These are phyloP conservation scores for Noctua janthe DNA, from an alignment of 2,888 invertebrate genomes.

Conservation along the genomic window DNA sequence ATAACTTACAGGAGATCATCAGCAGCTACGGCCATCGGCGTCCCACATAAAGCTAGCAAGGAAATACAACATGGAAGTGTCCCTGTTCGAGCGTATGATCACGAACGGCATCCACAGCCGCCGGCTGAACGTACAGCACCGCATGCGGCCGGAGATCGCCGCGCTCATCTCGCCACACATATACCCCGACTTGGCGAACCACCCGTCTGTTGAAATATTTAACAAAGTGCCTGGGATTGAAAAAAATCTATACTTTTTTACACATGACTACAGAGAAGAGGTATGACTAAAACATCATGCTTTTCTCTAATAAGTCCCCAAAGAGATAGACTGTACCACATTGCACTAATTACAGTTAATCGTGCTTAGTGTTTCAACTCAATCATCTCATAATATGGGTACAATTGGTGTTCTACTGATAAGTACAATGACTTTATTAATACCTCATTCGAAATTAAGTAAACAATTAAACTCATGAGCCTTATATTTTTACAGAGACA, in stretches of 20 bases:
- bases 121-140: constrained; percentile 93
- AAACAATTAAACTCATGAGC: not conserved
- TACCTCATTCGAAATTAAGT: not conserved
- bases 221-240: constrained; percentile 91
- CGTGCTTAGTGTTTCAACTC: not conserved
- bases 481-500: constrained; percentile 70
- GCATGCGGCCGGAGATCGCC: constrained; percentile 92
- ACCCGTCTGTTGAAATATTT: constrained; percentile 90
- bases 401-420: not conserved
- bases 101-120: constrained; percentile 91
- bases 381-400: not conserved
- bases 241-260: constrained; percentile 92
- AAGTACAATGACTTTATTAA: not conserved
- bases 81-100: constrained; percentile 95
- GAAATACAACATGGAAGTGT: constrained; percentile 93
- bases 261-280: constrained; percentile 91
- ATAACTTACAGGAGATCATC: constrained; percentile 92
- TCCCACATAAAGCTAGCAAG: constrained; percentile 92
- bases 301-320: not conserved
- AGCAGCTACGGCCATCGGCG: constrained; percentile 94
- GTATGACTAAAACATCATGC: constrained; percentile 70
- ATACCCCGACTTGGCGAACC: constrained; percentile 92
- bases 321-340: not conserved
- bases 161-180: constrained; percentile 92
- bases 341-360: not conserved